Percentiles rank a stretch among this genome's conserved stretches.
These are phyloP conservation scores for Pyrochroa serraticornis DNA, from an alignment of 2,888 invertebrate genomes.

Conservation along the genomic window DNA sequence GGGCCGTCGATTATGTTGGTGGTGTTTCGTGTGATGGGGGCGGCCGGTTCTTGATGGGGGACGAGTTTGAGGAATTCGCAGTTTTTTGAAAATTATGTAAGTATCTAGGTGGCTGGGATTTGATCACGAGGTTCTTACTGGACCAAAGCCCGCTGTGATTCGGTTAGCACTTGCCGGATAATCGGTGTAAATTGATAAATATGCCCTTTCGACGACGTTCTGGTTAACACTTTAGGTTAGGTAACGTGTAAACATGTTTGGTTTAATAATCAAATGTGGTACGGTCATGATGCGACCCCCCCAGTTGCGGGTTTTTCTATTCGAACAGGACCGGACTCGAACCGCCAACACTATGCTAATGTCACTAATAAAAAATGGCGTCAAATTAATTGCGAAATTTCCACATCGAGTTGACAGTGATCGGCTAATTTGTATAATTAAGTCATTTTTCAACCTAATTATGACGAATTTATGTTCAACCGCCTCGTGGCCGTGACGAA, in stretches of 20 bases:
- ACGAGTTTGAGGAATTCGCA: slow-evolving; percentile 36
- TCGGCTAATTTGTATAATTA: too few relatives aligned
- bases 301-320: neutral
- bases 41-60: slow-evolving; percentile 15
- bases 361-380: too few relatives aligned
- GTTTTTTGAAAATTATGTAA: slow-evolving; percentile 48
- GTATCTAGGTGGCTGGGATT: slow-evolving; percentile 25
- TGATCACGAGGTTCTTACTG: slow-evolving; percentile 15
- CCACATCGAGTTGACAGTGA: too few relatives aligned
- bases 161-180: slow-evolving; percentile 37
- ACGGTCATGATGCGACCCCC: neutral
- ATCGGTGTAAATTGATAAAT: slow-evolving; percentile 50
- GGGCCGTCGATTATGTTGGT: slow-evolving; percentile 28
- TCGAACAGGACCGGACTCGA: neutral
- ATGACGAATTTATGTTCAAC: too few relatives aligned
- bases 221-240: slow-evolving; percentile 35
- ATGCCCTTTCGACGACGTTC: slow-evolving; percentile 44
- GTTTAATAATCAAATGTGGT: slow-evolving; percentile 5
- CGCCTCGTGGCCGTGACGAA: too few relatives aligned
- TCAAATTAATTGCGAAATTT: too few relatives aligned
- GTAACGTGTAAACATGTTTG: slow-evolving; percentile 22
- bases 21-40: slow-evolving; percentile 8
- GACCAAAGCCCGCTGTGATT: slow-evolving; percentile 4
- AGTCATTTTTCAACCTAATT: too few relatives aligned
- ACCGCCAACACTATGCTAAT: too few relatives aligned